These are phyloP conservation scores for Eudemis profundana DNA, from an alignment of 2,888 invertebrate species.

Conservation along the genomic window DNA sequence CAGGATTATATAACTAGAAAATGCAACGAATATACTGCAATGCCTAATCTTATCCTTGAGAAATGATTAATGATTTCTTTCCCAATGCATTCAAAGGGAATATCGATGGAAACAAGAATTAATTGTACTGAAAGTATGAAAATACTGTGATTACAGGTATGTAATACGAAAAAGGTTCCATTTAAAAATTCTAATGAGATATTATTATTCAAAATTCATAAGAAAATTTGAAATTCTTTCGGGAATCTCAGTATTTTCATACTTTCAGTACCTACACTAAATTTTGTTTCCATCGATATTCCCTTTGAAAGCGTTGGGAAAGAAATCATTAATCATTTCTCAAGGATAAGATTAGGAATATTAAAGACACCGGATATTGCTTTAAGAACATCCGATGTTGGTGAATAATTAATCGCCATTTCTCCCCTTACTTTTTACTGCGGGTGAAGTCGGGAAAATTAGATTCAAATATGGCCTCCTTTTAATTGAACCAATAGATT, in stretches of 20 bases:
- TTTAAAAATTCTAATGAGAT: too few species aligned
- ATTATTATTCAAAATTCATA: too few species aligned
- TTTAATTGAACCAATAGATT: constrained; percentile 28
- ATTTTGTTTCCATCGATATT: constrained; percentile 5
- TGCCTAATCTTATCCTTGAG: constrained; percentile 5
- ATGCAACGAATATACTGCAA: too few species aligned
- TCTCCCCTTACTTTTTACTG: constrained; percentile 22
- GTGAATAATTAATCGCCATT: constrained; percentile 36
- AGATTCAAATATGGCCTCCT: constrained; percentile 6
- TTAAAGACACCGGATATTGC: constrained; percentile 24
- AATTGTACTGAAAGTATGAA: too few species aligned
- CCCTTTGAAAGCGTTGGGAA: constrained; percentile 13
- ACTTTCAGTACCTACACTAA: too few species aligned
- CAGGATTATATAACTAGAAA: too few species aligned
- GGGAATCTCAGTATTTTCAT: too few species aligned
- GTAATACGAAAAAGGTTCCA: too few species aligned
- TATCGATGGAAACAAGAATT: constrained; percentile 3
- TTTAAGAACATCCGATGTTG: constrained; percentile 25
- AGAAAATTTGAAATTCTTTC: too few species aligned
- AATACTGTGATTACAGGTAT: too few species aligned
- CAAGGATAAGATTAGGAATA: constrained; percentile 10
- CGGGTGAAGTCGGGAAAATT: constrained; percentile 15
- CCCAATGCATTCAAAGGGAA: constrained; percentile 12
- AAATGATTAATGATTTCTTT: constrained; percentile 23
- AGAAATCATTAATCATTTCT: constrained; percentile 23